phyloP scores from a whole-genome alignment of 2,888 invertebrate species.

The Epirrhoe tristata region DNA sequence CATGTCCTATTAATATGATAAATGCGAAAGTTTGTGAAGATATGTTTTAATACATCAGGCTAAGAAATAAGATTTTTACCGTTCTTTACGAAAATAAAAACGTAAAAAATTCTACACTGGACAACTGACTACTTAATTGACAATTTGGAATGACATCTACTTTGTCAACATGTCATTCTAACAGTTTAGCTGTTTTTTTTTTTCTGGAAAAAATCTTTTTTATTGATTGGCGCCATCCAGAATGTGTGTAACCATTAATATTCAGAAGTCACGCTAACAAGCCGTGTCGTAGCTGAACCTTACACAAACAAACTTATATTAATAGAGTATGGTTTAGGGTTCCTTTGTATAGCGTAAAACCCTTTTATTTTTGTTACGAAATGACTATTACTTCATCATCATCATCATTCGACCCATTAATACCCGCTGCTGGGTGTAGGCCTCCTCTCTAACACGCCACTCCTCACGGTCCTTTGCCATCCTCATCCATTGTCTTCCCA shows the following conservation, averaged over 20 bases:
- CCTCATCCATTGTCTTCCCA: too few relatives aligned
- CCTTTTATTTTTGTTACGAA: not conserved
- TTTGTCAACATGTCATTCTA: slow-evolving; percentile 24
- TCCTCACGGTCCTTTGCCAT: too few relatives aligned
- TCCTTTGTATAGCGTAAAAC: slow-evolving; percentile 9
- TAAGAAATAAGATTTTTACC: not conserved
- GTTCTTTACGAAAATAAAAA: not conserved
- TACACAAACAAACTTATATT: slow-evolving; percentile 42
- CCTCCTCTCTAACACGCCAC: too few relatives aligned
- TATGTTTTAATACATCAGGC: not conserved
- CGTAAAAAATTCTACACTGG: not conserved
- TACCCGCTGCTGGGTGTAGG: too few relatives aligned
- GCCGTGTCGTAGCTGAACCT: slow-evolving; percentile 38
- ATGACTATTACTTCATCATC: not conserved
- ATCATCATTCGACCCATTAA: too few relatives aligned
- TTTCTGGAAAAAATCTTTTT: slow-evolving; percentile 12
- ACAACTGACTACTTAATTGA: slow-evolving; percentile 8
- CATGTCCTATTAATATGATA: too few relatives aligned
- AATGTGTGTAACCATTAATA: slow-evolving; percentile 38
- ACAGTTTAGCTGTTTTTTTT: slow-evolving; percentile 9
- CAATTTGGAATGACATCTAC: slow-evolving; percentile 21
- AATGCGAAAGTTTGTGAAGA: not conserved
- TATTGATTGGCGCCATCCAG: slow-evolving; percentile 39
- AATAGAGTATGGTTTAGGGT: slow-evolving; percentile 32
- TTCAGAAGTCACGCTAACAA: slow-evolving; percentile 29